Base-by-base conservation (phyloP, 2,888 invertebrate species). In the Rhagonycha fulva region DNA sequence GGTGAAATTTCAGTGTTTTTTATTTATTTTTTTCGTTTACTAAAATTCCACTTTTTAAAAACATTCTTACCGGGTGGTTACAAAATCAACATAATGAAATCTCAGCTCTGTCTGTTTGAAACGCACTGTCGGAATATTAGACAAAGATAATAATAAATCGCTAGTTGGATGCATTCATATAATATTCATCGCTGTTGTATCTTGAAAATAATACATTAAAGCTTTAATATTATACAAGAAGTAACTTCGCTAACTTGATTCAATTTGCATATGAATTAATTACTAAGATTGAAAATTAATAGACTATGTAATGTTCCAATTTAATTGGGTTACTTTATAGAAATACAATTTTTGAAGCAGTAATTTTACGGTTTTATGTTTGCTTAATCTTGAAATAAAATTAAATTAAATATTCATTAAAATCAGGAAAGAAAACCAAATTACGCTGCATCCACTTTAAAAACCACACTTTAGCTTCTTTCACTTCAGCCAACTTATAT, bases 231-330 rank as follows among this genome's bases (percentile, higher is more conserved):
- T 67, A 30, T 72, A 62, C 62, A 26, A 62, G 26, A 28, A 72
- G 47, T 62, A 72, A 68, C 68, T 61, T n/a, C 12, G 30, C 24
- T 12, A 14, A 60, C 19, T 30, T 14, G 4, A 23, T 14, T 19
- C 62, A 60, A 72, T 72, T 72, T 72, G 68, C 72, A 72, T 72
- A 62, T 68, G 60, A 72, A 62, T 68, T 72, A 72, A 72, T 72
- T 68, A 72, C 14, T 32, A 14, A 68, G 68, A 68, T 68, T 72
- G 67, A 68, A 72, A 68, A 60, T 72, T 72, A 72, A 72, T 68
- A 32, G 61, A 11, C 67, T 72, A 24, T 26, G 24, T 68, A 32
- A 32, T 68, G 32, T 68, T 14, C 12, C 19, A 30, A 14, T 26
- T 68, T 68, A 68, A 32, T 32, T 68, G 19, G 32, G 7, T 32